Base-by-base conservation (phyloP, 1,140 invertebrate species). In the Charaxes varanes region DNA sequence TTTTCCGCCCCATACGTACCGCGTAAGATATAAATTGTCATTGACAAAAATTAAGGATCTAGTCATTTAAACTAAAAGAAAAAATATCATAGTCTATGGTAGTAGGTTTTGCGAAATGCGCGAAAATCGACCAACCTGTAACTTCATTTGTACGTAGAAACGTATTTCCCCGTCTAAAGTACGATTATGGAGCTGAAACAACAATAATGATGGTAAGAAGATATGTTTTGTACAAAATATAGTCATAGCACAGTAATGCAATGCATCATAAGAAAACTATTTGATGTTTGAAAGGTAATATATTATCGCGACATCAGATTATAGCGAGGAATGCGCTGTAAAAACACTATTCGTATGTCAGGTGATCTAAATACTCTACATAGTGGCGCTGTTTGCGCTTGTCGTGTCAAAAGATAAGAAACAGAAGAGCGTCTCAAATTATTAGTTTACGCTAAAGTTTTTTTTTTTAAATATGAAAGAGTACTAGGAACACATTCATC, bases 291-390 rank as follows among this genome's bases (percentile, higher is more conserved):
- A 41, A 54, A 55, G 37, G 51, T 46, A 59, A 51, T 51, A 55
- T 59, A 48, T 64, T 63, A 70, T 73, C 68, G 44, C 52, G 59
- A 73, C 63, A 63, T 62, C 42, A 74, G 73, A 78, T 78, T 74
- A 76, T 52, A 46, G 50, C 24, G 38, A 68, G 61, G 77, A 72
- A 78, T 76, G 70, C 51, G 63, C 41, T 74, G 51, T 50, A 66
- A 67, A 78, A 81, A 81, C 71, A 78, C 47, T 70, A 70, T 76
- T 81, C 70, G 62, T 67, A 65, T 65, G 60, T 73, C 65, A 78
- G 67, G 59, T 72, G 72, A 76, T 78, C 69, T 69, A 72, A 59
- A 65, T 67, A 69, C 52, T 78, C 69, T 69, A 72, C 60, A 65
- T 67, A 69, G 53, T 55, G 53, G 44, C 33, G 41, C 53, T 66